Percentiles rank a stretch among this genome's conserved stretches.
phyloP scores from a whole-genome alignment of 2,888 invertebrate species.

The Onthophagus sagittarius region DNA sequence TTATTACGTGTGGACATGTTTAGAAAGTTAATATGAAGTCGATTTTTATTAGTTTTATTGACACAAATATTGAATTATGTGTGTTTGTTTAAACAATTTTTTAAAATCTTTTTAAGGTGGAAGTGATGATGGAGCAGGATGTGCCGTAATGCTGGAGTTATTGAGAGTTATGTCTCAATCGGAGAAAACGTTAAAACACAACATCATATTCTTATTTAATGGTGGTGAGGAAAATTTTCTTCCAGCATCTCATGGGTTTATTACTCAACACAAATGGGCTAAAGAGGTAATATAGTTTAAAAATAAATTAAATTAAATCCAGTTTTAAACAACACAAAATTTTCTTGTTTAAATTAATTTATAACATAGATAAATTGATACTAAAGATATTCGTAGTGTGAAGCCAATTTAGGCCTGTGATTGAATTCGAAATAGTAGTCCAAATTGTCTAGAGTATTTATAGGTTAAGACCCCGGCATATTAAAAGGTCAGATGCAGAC shows the following conservation, averaged over 20 bases:
- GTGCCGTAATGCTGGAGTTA: constrained; percentile 82
- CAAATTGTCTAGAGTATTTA: neutral
- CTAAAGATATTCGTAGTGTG: neutral
- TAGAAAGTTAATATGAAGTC: neutral
- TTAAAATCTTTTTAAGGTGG: constrained; percentile 57
- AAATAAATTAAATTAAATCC: neutral
- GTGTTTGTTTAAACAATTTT: neutral
- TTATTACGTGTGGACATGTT: too few relatives aligned
- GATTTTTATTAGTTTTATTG: constrained; percentile 1
- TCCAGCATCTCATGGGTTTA: constrained; percentile 87
- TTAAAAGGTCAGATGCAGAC: constrained; percentile 10
- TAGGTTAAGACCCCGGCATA: neutral
- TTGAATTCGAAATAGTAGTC: neutral
- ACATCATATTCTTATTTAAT: constrained; percentile 81
- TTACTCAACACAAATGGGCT: constrained; percentile 84
- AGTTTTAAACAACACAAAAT: neutral
- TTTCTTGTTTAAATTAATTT: neutral
- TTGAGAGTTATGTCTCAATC: constrained; percentile 65
- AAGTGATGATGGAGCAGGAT: constrained; percentile 86
- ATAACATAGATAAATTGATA: neutral
- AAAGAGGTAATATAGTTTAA: constrained; percentile 47
- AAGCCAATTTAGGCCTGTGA: neutral
- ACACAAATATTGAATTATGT: constrained; percentile 20
- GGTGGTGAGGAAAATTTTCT: constrained; percentile 90
- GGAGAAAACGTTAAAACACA: constrained; percentile 62